Conservation (phyloP, 2,797 vertebrate genomes). For the Galago senegalensis region DNA sequence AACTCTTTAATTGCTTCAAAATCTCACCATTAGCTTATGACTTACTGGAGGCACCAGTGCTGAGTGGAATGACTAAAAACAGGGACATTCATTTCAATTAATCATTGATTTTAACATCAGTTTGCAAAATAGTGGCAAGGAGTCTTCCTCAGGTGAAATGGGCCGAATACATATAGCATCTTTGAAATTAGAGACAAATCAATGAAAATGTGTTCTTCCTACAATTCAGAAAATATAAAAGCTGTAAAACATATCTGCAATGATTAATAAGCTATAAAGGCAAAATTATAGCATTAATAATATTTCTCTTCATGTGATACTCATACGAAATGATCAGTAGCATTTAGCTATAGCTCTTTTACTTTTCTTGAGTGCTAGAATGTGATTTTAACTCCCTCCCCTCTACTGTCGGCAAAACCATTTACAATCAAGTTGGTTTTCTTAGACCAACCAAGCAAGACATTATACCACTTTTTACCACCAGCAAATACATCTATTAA, state of each 20-base stretch:
- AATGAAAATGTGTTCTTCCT: conserved; percentile 22
- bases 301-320: not conserved
- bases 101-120: conserved; percentile 82
- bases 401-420: not conserved
- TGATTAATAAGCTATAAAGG: not conserved
- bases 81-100: conserved; percentile 86
- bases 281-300: not conserved
- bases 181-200: conserved; percentile 61
- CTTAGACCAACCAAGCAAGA: not conserved
- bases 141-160: conserved; percentile 18
- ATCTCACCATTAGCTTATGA: conserved; percentile 73
- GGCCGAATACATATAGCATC: not conserved
- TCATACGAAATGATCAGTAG: not conserved
- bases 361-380: conserved; percentile 2
- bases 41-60: conserved; percentile 77
- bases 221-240: conserved; percentile 32
- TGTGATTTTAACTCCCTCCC: not conserved
- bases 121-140: conserved; percentile 59
- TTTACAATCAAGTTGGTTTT: not conserved
- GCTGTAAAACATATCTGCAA: not conserved
- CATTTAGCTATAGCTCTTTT: conserved; percentile 18
- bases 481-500: conserved; percentile 26
- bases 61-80: conserved; percentile 82
- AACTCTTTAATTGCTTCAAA: conserved; percentile 79
- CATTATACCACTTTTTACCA: not conserved